phyloP scores from a whole-genome alignment of 2,113 vertebrate genomes.

The Mesoclemmys tuberculata region DNA sequence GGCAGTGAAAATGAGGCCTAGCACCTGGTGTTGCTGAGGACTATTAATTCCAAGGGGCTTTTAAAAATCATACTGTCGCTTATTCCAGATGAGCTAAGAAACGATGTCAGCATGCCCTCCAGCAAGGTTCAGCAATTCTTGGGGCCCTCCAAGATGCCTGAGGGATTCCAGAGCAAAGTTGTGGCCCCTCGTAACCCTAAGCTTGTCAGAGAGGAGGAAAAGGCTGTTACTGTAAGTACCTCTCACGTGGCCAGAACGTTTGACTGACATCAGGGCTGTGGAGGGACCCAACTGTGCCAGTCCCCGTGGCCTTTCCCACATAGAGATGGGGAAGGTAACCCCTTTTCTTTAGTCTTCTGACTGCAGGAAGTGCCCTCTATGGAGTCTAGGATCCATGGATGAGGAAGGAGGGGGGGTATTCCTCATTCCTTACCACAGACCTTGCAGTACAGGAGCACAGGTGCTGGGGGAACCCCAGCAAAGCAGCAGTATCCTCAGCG shows the following conservation, averaged over 20 bases:
- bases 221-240: conserved; percentile 62
- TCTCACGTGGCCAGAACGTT: background rate
- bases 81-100: conserved; percentile 62
- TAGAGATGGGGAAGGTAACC: background rate
- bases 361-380: background rate
- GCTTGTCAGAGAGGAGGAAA: conserved; percentile 62
- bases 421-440: background rate
- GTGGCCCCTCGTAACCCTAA: conserved; percentile 49
- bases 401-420: too few relatives aligned
- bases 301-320: background rate
- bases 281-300: accelerated
- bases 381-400: background rate
- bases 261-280: background rate
- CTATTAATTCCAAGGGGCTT: background rate
- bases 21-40: background rate
- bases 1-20: background rate
- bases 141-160: conserved; percentile 35
- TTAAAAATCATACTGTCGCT: background rate
- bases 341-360: too few relatives aligned
- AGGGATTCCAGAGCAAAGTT: conserved; percentile 67
- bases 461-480: background rate
- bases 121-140: conserved; percentile 14
- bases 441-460: background rate
- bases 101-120: conserved; percentile 59
- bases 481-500: background rate